These are phyloP conservation scores for Crocidura indochinensis DNA, from an alignment of 2,797 vertebrate genomes.

Conservation along the genomic window DNA sequence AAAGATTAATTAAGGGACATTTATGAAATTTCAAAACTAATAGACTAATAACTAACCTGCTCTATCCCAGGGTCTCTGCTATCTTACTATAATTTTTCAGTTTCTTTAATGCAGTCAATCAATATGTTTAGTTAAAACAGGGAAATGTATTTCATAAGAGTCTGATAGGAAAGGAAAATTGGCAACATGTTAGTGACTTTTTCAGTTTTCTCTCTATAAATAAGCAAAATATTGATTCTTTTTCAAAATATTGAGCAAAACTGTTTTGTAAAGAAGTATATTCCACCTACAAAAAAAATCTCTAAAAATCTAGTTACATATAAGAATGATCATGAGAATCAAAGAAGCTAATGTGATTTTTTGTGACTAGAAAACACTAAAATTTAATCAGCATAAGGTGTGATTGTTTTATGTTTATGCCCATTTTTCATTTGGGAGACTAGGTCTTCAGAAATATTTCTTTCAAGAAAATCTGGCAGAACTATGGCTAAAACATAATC, in stretches of 20 bases:
- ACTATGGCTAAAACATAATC: not conserved
- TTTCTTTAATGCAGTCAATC: not conserved
- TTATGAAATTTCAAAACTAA: not conserved
- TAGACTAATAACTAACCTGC: not conserved
- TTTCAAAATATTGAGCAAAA: not conserved
- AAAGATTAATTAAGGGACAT: not conserved
- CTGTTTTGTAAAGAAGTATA: conserved; percentile 38
- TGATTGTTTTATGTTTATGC: conserved; percentile 51
- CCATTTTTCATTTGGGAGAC: conserved; percentile 35
- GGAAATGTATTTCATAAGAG: not conserved
- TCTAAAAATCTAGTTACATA: conserved; percentile 51
- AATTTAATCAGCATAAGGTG: conserved; percentile 53
- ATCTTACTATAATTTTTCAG: not conserved
- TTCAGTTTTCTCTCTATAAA: conserved; percentile 54
- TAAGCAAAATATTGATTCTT: conserved; percentile 50
- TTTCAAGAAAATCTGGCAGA: conserved; percentile 62
- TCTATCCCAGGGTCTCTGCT: conserved; percentile 7
- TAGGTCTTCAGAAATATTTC: conserved; percentile 22
- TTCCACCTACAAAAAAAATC: conserved; percentile 35
- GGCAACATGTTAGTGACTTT: not conserved
- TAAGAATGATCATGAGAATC: conserved; percentile 31
- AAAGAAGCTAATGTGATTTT: conserved; percentile 36
- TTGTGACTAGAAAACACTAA: conserved; percentile 26
- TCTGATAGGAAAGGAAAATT: conserved; percentile 15
- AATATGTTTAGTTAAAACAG: conserved; percentile 15